A percentile compares a stretch with the other conserved stretches of the same genome.
phyloP scores from a whole-genome alignment of 2,113 vertebrate genomes.

The human region GRCh38 chr11:10923001-10923500 shows the following conservation, averaged over 20 bases:
- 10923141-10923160: background rate
- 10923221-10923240: background rate
- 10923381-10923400: background rate
- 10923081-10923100: background rate
- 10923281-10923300: background rate
- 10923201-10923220: background rate
- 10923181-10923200: conserved; percentile 4
- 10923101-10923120: background rate
- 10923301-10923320: background rate
- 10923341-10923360: background rate
- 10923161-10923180: background rate
- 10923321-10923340: background rate
- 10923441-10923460: background rate
- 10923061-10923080: background rate
- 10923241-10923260: background rate
- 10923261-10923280: background rate
- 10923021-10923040: background rate
- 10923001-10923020: background rate
- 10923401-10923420: background rate
- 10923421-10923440: background rate
- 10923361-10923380: background rate
- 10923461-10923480: too few species aligned
- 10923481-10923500: too few species aligned
- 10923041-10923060: background rate
- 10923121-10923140: background rate